phyloP scores from a whole-genome alignment of 2,797 vertebrate species.

The Propithecus perrieri region DNA sequence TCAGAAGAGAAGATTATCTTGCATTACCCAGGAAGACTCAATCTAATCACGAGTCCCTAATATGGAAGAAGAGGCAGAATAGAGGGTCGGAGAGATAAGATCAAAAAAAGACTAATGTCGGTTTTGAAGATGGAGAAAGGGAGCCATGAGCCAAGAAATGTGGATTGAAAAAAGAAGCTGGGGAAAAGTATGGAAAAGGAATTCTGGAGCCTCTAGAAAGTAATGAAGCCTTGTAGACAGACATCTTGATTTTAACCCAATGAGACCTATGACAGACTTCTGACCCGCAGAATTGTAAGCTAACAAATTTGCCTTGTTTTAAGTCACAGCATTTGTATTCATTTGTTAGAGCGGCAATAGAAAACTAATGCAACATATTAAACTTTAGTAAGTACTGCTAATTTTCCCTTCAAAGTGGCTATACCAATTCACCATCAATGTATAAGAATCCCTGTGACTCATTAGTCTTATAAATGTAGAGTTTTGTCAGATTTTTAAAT shows the following conservation, averaged over 20 bases:
- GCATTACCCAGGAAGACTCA: neutral
- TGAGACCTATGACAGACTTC: neutral
- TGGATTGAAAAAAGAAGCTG: neutral
- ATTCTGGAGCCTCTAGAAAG: neutral
- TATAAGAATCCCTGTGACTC: neutral
- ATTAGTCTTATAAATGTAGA: neutral
- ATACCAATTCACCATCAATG: neutral
- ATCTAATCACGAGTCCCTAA: neutral
- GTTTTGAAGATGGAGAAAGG: neutral
- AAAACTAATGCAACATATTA: neutral
- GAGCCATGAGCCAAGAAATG: neutral
- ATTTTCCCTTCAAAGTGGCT: neutral
- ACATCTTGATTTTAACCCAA: neutral
- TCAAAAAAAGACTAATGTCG: neutral
- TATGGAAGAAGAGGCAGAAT: neutral
- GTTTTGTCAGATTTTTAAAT: neutral
- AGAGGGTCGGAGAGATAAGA: neutral
- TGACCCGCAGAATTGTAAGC: neutral
- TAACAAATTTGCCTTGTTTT: constrained; percentile 22
- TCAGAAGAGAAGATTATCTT: neutral
- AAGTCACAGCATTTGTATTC: neutral
- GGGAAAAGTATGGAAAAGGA: neutral
- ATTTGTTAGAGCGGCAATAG: neutral
- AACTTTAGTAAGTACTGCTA: neutral
- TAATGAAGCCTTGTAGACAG: neutral